phyloP scores from a whole-genome alignment of 2,113 vertebrate genomes.

The Pongo pygmaeus region DNA sequence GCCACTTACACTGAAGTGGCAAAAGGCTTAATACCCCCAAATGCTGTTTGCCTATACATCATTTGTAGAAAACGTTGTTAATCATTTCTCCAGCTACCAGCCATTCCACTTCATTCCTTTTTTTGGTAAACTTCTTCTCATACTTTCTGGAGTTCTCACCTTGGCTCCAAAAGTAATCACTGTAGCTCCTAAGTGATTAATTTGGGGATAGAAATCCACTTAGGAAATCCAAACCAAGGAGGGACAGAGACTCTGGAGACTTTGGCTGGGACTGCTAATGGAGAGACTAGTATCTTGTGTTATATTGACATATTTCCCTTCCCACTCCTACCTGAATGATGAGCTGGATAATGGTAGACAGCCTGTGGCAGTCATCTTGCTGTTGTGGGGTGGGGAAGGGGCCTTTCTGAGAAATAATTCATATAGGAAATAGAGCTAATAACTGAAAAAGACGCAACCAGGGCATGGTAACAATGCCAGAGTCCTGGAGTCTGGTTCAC shows the following conservation, averaged over 20 bases:
- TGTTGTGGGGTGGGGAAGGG: rapidly evolving
- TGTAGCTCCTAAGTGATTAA: neutral
- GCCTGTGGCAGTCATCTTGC: neutral
- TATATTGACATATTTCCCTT: neutral
- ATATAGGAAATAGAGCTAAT: neutral
- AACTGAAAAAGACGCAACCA: neutral
- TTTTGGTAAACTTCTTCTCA: neutral
- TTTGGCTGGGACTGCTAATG: neutral
- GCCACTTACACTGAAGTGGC: neutral
- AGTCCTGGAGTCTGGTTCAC: neutral
- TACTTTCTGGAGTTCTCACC: neutral
- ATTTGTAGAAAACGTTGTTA: neutral
- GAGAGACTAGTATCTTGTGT: neutral
- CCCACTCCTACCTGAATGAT: neutral
- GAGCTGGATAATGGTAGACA: neutral
- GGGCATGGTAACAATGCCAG: too few relatives aligned
- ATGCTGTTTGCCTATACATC: neutral
- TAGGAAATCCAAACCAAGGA: neutral
- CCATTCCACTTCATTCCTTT: neutral
- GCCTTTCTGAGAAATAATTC: neutral
- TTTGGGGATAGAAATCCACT: neutral
- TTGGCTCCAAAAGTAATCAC: neutral
- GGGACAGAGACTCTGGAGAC: too few relatives aligned
- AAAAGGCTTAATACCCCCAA: neutral
- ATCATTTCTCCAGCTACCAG: neutral